phyloP scores from a whole-genome alignment of 2,113 vertebrate species.

The Balaenoptera acutorostrata region DNA sequence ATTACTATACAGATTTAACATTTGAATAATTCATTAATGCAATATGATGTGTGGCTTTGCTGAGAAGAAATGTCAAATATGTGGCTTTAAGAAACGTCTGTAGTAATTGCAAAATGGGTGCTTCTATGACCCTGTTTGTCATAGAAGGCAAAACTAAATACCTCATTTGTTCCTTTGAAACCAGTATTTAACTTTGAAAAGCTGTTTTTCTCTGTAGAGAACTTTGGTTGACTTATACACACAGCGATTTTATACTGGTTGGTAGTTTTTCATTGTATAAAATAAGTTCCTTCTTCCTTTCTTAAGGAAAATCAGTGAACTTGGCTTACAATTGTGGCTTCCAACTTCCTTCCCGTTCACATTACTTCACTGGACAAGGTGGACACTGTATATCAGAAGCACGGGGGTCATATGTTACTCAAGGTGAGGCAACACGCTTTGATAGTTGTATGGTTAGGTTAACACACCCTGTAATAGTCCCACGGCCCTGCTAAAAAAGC shows the following conservation, averaged over 20 bases:
- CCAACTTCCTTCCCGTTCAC: constrained; percentile 70
- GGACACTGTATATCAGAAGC: constrained; percentile 85
- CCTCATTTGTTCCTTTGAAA: not conserved
- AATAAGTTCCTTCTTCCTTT: constrained; percentile 29
- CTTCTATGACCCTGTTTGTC: not conserved
- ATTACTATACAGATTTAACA: not conserved
- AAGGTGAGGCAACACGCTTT: constrained; percentile 79
- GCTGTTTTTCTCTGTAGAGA: no score
- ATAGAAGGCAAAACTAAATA: not conserved
- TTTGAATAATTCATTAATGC: not conserved
- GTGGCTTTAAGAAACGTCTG: not conserved
- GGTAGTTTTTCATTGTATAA: constrained; percentile 58
- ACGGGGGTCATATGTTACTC: constrained; percentile 83
- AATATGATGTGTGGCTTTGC: not conserved
- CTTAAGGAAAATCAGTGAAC: constrained; percentile 85
- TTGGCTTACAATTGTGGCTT: constrained; percentile 92
- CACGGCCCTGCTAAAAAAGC: not conserved
- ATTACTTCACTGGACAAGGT: constrained; percentile 85
- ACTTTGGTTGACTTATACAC: no score
- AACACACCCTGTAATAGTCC: not conserved
- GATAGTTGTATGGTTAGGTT: not conserved
- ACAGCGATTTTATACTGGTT: no score
- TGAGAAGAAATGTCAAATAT: not conserved
- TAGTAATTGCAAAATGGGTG: not conserved
- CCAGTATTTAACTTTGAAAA: no score